Evolutionary conservation across 2,797 vertebrate species (phyloP), one percentile per base, ranked within the genome.

Genomic region (Lateolabrax maculatus): DNA sequence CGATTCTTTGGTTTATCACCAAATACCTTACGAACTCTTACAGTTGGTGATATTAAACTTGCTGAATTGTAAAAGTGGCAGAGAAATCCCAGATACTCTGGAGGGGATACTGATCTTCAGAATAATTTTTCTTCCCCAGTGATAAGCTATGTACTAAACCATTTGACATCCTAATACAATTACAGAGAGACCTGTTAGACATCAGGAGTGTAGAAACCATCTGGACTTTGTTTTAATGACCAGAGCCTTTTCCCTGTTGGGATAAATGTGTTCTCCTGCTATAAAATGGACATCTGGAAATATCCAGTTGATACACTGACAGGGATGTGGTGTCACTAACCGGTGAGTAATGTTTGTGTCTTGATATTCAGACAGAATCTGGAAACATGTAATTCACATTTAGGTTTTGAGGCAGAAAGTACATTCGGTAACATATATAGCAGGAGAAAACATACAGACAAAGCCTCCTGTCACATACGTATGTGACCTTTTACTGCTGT

Each of bases 201-300:
- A 77, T 48, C 21, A 29, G 13, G 19, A 57, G 12, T 49, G 36
- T 23, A 16, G 65, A 71, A 63, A 80, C 66, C 75, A 79, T 88
- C 81, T 76, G 83, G 70, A 62, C 41, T 69, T 58, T 85, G 77
- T 79, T 81, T 92, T 58, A 85, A 87, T 56, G 37, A 72, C 46
- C 44, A 62, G 34, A 75, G 39, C 51, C 34, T 57, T 63, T 52
- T 55, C 67, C 29, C 62, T 67, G 37, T 10, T 46, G 15, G 25
- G 34, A 21, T 65, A 57, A 60, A 79, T 87, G 58, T 77, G 73
- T 57, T 79, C 27, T 65, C 51, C 46, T 77, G 49, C 15, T 68
- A 19, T 1, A 25, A 82, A 69, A 36, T 74, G 56, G 57, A 66
- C 67, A 77, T 71, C 60, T 85, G 60, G 49, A 58, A 80, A 44